Evolutionary conservation across 2,797 vertebrate species (phyloP), one percentile per base, ranked within the genome.

Genomic region (Epinephelus malabaricus): DNA sequence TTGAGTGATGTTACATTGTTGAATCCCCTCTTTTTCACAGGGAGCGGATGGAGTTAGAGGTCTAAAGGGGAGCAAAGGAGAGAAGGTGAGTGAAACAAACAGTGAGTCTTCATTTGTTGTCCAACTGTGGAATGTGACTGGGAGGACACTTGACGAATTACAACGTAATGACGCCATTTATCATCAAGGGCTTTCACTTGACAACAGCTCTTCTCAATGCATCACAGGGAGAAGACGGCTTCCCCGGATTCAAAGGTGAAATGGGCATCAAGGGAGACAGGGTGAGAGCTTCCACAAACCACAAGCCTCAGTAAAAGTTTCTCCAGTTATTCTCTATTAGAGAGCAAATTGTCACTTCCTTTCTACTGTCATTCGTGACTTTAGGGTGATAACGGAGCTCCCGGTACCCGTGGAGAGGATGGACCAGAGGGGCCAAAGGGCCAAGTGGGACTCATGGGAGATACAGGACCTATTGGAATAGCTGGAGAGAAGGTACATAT

Each of bases 11-110:
- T 49, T 49, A 43, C 12, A 68, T 47, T 68, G 5, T 45, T 70
- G 23, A 71, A 77, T 67, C 49, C 59, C 2, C 17, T 0, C 11
- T 17, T 70, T 77, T 60, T 85, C n/a, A 60, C 89, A 98, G 97
- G 98, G 98, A 68, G 96, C 96, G 38, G 97, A 97, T 69, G 97
- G 98, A n/a, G 85, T 97, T 50, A 92, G 97, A 40, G 98, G 98
- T 38, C 89, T 97, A 73, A 98, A 97, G 85, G 98, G 97, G 66
- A 94, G 96, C 91, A 98, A 98, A 95, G 98, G 98, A 78, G 97
- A 97, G 85, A 97, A 96, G 96, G 97, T 98, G 86, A 95, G 93
- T 77, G 15, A 72, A 79, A 62, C 27, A 67, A 34, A 79, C 12
- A 67, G 47, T 21, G 3, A 63, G 12, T 15, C 40, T 49, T 62